Evolutionary conservation across 2,888 invertebrate genomes (phyloP).

Genomic region (Nebria brevicollis): DNA sequence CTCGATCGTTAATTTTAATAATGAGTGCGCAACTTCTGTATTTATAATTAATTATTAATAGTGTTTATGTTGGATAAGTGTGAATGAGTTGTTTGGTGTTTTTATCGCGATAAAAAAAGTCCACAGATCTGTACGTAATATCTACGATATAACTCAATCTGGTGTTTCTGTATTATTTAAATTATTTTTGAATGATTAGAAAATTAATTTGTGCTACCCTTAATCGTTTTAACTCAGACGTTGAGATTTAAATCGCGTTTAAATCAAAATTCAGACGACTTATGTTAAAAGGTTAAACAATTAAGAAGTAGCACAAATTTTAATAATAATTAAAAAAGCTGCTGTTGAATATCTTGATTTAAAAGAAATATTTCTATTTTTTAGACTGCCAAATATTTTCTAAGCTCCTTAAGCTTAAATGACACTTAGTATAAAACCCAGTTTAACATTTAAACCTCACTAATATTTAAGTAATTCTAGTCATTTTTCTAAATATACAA

Average conservation of each 20-base stretch:
- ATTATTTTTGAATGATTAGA: background rate
- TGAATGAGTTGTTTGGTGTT: background rate
- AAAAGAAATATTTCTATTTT: background rate
- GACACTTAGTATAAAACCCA: background rate
- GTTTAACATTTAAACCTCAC: background rate
- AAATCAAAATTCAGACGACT: background rate
- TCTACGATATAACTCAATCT: background rate
- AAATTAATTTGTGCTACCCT: background rate
- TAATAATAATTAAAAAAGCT: background rate
- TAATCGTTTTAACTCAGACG: too few species aligned
- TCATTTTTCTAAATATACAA: constrained; percentile 10
- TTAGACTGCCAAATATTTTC: background rate
- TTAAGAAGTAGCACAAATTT: background rate
- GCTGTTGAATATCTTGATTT: background rate
- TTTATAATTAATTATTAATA: background rate
- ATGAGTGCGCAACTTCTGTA: background rate
- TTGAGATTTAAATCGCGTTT: background rate
- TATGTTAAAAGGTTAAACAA: too few species aligned
- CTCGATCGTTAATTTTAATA: background rate
- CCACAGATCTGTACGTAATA: background rate
- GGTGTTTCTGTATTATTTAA: background rate
- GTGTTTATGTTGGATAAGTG: background rate
- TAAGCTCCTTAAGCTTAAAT: background rate
- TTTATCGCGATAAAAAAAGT: background rate
- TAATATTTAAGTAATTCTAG: background rate